Evolutionary conservation across 1,140 invertebrate genomes (phyloP).

Genomic region (Macrobrachium rosenbergii): DNA sequence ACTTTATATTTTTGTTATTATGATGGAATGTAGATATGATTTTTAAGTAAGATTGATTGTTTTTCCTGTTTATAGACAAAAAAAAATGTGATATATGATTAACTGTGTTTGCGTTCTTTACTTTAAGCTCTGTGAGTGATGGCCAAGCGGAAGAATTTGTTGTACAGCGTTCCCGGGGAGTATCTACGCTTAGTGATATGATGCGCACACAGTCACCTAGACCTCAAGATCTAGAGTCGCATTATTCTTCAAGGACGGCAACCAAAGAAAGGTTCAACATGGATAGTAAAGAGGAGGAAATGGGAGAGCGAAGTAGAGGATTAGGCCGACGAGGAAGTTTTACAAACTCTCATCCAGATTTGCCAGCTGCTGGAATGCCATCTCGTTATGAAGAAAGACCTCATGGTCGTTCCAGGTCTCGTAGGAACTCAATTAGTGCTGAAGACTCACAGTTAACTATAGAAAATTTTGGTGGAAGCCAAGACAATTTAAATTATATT

Average conservation of each 20-base stretch:
- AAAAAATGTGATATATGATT: not conserved
- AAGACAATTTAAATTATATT: constrained; percentile 79
- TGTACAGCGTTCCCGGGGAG: constrained; percentile 63
- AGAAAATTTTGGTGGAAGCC: constrained; percentile 90
- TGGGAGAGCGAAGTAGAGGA: constrained; percentile 71
- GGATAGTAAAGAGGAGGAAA: constrained; percentile 78
- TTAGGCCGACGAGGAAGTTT: constrained; percentile 61
- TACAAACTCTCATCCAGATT: constrained; percentile 56
- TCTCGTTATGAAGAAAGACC: constrained; percentile 65
- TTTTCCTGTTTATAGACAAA: not conserved
- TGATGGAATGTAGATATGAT: not conserved
- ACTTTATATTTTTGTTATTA: not conserved
- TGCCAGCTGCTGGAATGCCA: constrained; percentile 63
- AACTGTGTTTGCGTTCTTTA: constrained; percentile 15
- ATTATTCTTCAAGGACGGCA: constrained; percentile 71
- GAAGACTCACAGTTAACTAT: constrained; percentile 85
- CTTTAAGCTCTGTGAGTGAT: constrained; percentile 65
- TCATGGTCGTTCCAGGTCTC: constrained; percentile 84
- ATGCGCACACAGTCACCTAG: constrained; percentile 59
- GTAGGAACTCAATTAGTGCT: constrained; percentile 86
- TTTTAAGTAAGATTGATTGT: not conserved
- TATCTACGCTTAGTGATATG: constrained; percentile 66
- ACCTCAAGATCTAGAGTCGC: constrained; percentile 37
- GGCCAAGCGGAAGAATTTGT: constrained; percentile 66
- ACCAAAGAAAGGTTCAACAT: constrained; percentile 77